Evolutionary conservation across 2,113 vertebrate species (phyloP), one percentile per base, ranked within the genome.

Genomic region (Gambusia holbrooki): DNA sequence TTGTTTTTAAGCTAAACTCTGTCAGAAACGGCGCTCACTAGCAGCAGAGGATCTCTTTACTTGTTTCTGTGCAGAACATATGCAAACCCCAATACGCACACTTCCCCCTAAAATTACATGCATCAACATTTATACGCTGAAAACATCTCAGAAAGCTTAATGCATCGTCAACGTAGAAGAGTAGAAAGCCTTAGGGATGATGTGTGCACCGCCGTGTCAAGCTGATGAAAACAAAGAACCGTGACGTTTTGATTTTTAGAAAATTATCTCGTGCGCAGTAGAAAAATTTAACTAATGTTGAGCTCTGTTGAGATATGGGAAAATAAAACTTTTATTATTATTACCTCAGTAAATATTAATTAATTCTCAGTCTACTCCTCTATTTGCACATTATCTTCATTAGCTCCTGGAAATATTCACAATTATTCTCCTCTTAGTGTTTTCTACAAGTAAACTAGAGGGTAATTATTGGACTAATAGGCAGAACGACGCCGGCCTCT

Each of bases 21-120:
- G 87, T 85, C 90, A 85, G 87, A 87, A 70, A 88, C 82, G 80
- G 87, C 73, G 80, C 42, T 81, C 75, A 84, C 85, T 82, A 63
- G 70, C 67, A 72, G 37, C 32, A 76, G 82, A 83, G 76, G 80
- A 84, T 48, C 71, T 83, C 80, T 71, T 76, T 62, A 70, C 88
- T 84, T 14, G 10, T 54, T 66, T 79, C 76, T 51, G 62, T 79
- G 81, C 87, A 87, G 66, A 66, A 82, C 72, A 73, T 77, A 81
- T 58, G 80, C 87, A 86, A 74, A 69, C 77, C 80, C 68, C 62
- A 63, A 84, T 30, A 73, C 54, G 27, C 80, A 28, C 28, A 82
- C 80, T 3, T n/a, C 8, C 63, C 82, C 81, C 64, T 15, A 28
- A 72, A 82, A 77, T 37, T 33, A 80, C 80, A 86, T 29, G 51